These are phyloP conservation scores for Craterocephalus amniculus DNA, from an alignment of 2,797 vertebrate species.

Conservation along the genomic window DNA sequence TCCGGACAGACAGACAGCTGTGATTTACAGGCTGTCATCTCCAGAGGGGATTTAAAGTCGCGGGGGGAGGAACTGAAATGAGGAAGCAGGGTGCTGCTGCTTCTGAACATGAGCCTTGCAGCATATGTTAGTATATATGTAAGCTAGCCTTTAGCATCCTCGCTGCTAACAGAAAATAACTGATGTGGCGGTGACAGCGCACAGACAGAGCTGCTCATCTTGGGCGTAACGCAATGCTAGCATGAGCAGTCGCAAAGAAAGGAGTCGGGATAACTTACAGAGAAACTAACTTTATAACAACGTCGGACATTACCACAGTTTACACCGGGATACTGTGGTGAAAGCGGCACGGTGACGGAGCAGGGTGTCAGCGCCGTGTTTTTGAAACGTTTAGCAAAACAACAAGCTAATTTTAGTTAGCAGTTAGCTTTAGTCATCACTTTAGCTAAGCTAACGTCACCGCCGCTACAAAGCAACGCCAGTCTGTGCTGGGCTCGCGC, in stretches of 20 bases:
- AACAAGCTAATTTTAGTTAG: slow-evolving; percentile 61
- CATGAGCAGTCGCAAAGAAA: slow-evolving; percentile 28
- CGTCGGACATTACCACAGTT: background rate
- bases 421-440: slow-evolving; percentile 75
- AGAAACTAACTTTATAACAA: background rate
- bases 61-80: background rate
- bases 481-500: slow-evolving; percentile 16
- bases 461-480: slow-evolving; percentile 51
- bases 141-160: background rate
- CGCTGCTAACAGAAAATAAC: slow-evolving; percentile 20
- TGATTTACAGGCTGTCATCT: background rate
- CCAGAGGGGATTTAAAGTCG: background rate
- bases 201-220: slow-evolving; percentile 35
- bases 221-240: slow-evolving; percentile 51
- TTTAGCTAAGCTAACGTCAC: slow-evolving; percentile 71
- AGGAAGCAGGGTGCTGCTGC: background rate
- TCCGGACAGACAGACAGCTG: background rate
- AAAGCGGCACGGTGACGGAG: background rate
- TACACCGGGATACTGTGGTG: background rate
- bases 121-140: background rate
- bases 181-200: slow-evolving; percentile 58
- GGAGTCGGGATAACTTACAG: slow-evolving; percentile 8
- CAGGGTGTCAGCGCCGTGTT: slow-evolving; percentile 48
- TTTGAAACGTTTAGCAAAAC: slow-evolving; percentile 20
- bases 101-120: background rate